phyloP scores from a whole-genome alignment of 2,797 vertebrate species.

The Leontopithecus rosalia region DNA sequence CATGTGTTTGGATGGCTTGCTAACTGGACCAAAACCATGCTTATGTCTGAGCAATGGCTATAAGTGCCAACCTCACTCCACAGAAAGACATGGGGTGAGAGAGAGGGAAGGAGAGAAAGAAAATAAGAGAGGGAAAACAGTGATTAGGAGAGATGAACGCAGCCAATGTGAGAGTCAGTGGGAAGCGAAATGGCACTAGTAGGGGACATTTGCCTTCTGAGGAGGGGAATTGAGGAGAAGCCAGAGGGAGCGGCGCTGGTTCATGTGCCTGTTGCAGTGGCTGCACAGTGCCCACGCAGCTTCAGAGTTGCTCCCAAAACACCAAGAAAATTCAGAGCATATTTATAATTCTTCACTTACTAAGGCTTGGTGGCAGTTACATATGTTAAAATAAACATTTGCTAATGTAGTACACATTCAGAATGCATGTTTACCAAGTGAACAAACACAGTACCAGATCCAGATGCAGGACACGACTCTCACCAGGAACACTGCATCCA shows the following conservation, averaged over 20 bases:
- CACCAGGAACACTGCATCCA: neutral
- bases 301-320: neutral
- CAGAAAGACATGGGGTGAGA: neutral
- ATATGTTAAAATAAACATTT: neutral
- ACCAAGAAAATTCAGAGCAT: neutral
- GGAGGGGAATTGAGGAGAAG: neutral
- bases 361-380: neutral
- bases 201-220: neutral
- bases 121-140: neutral
- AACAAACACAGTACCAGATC: neutral
- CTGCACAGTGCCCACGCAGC: neutral
- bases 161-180: neutral
- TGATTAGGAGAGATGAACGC: neutral
- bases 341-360: accelerated
- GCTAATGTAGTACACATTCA: neutral
- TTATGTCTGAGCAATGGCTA: accelerated
- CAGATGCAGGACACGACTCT: accelerated
- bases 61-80: neutral
- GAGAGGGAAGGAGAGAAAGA: neutral
- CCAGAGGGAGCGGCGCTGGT: neutral
- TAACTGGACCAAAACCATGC: neutral
- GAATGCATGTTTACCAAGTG: neutral
- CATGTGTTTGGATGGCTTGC: no score
- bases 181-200: no score
- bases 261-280: neutral